Conservation (phyloP, 1,140 invertebrate genomes). For the Ruditapes philippinarum region DNA sequence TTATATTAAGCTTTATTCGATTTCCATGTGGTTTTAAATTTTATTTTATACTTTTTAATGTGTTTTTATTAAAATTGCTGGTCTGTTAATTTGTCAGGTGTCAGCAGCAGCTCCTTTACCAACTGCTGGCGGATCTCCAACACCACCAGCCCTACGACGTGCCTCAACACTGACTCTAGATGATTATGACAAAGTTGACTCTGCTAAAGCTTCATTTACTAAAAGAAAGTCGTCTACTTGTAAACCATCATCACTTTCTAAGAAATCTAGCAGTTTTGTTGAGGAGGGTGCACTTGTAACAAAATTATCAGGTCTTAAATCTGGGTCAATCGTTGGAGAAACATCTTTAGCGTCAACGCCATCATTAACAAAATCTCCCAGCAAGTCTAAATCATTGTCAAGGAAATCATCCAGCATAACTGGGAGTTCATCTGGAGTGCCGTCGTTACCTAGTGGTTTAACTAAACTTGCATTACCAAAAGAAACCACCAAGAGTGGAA, state of each 20-base stretch:
- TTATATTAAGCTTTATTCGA: no score
- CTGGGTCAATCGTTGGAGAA: constrained; percentile 51
- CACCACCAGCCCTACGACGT: constrained; percentile 38
- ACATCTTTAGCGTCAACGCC: constrained; percentile 16
- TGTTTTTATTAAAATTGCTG: no score
- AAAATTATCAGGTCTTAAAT: constrained; percentile 36
- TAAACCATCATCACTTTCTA: constrained; percentile 42
- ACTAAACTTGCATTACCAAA: constrained; percentile 54
- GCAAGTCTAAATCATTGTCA: background rate
- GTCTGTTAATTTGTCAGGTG: background rate
- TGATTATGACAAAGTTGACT: background rate
- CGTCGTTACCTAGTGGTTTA: constrained; percentile 47
- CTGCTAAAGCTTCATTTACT: background rate
- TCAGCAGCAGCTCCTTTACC: background rate
- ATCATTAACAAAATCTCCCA: background rate
- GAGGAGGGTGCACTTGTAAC: constrained; percentile 55
- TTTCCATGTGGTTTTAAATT: no score
- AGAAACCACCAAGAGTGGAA: background rate
- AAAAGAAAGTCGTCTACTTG: background rate
- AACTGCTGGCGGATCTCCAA: background rate
- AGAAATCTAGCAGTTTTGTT: constrained; percentile 55
- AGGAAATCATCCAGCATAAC: constrained; percentile 1
- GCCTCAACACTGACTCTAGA: constrained; percentile 59
- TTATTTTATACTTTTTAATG: no score
- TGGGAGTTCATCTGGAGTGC: background rate